Evolutionary conservation across 2,797 vertebrate genomes (phyloP), one percentile per base, ranked within the genome.

Genomic region (Crenichthys baileyi): DNA sequence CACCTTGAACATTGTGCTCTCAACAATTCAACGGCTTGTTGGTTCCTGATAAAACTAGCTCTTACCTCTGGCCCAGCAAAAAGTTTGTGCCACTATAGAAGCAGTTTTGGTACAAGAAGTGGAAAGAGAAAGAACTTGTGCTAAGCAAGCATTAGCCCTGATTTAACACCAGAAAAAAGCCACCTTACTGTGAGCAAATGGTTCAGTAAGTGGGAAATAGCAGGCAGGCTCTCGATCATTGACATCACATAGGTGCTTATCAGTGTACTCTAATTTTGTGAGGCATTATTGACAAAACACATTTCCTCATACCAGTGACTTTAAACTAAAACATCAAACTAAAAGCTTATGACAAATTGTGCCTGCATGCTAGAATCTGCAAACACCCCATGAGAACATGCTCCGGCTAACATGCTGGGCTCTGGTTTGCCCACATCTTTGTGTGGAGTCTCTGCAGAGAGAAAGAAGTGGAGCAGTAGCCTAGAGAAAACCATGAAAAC

Each of bases 401-500:
- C 11, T 67, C 63, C 9, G 36, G 39, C 22, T 5, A 13, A 39
- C 39, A 18, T 36, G 31, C 31, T 36, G 31, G 31, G 31, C 31
- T 36, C 31, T 36, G 65, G 39, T 68, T 68, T 68, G 39, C 39
- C 22, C 41, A 15, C 11, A 56, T 24, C 55, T 56, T n/a, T 56
- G 55, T 56, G 24, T 56, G 55, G 39, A 68, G 31, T 24, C 39
- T 68, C 39, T 41, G n/a, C 39, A n/a, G 65, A 36, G 65, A 68
- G 65, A 44, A 68, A 39, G 39, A 68, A 68, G 65, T 68, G 39
- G 65, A 68, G 39, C 65, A 68, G 65, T 39, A 68, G 39, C 65
- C 22, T 41, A 68, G 65, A 68, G 39, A 68, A 68, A 68, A 68
- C 22, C 65, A 44, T 36, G 6, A 68, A 44, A 41, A 44, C 39